These are phyloP conservation scores for Denticeps clupeoides DNA, from an alignment of 2,797 vertebrate species.

Conservation along the genomic window DNA sequence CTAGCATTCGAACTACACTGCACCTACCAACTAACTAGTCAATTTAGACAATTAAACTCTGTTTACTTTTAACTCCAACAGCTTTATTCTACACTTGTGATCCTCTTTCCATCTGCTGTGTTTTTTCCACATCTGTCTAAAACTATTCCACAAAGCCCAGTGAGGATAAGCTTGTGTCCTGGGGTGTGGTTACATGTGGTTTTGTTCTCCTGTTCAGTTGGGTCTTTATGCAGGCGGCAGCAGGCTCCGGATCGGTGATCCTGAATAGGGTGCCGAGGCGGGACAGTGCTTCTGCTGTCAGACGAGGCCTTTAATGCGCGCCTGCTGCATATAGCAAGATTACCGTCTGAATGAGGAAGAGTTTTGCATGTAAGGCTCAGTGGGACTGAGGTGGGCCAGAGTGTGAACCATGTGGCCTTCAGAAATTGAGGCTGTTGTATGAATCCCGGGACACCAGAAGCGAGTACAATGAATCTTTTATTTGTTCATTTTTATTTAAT, in stretches of 20 bases:
- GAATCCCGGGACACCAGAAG: too few relatives aligned
- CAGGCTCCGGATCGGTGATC: conserved; percentile 56
- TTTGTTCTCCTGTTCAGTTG: conserved; percentile 20
- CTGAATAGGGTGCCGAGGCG: conserved; percentile 47
- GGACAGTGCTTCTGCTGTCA: conserved; percentile 40
- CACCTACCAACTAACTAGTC: too few relatives aligned
- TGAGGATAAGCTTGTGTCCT: conserved; percentile 15
- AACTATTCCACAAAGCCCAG: neutral
- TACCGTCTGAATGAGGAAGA: conserved; percentile 18
- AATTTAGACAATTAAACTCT: too few relatives aligned
- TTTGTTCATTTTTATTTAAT: too few relatives aligned
- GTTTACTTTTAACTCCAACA: neutral
- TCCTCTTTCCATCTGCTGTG: neutral
- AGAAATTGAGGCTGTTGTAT: too few relatives aligned
- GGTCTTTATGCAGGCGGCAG: conserved; percentile 42
- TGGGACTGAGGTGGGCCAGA: neutral
- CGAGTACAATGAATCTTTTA: too few relatives aligned
- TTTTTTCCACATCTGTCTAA: neutral
- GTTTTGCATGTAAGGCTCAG: conserved; percentile 10
- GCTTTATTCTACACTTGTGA: neutral
- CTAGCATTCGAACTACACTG: too few relatives aligned
- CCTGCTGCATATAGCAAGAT: conserved; percentile 12
- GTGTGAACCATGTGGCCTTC: too few relatives aligned
- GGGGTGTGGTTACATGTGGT: conserved; percentile 3
- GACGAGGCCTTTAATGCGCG: conserved; percentile 18